Evolutionary conservation across 2,888 invertebrate genomes (phyloP), one percentile per base, ranked within the genome.

Genomic region (Pristionchus entomophagus): DNA sequence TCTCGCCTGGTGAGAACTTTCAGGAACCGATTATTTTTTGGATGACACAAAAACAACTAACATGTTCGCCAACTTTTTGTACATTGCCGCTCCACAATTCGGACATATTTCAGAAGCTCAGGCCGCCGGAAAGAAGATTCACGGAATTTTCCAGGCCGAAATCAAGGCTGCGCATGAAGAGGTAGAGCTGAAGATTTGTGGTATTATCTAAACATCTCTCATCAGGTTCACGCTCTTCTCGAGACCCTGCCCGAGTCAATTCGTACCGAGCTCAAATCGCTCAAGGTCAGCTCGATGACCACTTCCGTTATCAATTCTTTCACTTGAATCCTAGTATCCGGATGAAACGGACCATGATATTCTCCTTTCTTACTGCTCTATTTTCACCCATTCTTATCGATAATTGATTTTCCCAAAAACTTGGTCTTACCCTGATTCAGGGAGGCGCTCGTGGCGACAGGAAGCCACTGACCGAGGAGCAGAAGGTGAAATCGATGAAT

Each of bases 151-250:
- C 49, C 26, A 78, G 49, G 26, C 41, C 45, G 45, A 77, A 10
- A 77, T 45, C 45, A 77, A 77, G 45, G 77, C 78, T 1, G 78
- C 78, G 14, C 78, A 78, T 29, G 29, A 78, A 38, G 78, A 78
- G 78, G 78, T 49, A 45, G 2, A n/a, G 6, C 8, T 17, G 49
- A 29, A 29, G n/a, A 14, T 45, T 45, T 45, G 8, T 45, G 6
- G 14, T 45, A 10, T 6, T 45, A 45, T 45, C 45, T 45, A 59
- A 26, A 8, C 26, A 32, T 26, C 26, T 32, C 26, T 32, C 2
- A 17, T 32, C 19, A 78, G 78, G 78, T 49, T 22, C 45, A 78
- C 29, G 51, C n/a, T 0, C 17, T 78, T 8, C 3, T 78, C 78
- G 49, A 78, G 17, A 32, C 29, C 5, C 78, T 78, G 17, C 78